phyloP scores from a whole-genome alignment of 2,113 vertebrate species.

The Alethe castanea region DNA sequence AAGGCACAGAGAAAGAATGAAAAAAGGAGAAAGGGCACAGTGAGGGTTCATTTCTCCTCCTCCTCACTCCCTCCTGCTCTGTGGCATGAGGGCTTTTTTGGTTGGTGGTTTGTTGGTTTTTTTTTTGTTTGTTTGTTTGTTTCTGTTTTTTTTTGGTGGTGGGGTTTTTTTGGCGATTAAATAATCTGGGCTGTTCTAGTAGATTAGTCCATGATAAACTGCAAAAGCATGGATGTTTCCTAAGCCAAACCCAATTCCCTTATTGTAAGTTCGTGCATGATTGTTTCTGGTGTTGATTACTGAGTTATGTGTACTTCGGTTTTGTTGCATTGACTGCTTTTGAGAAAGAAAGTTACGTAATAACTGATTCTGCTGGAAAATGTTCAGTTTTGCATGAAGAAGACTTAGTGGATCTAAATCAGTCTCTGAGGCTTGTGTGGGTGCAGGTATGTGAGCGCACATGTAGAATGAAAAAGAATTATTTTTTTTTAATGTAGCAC shows the following conservation, averaged over 20 bases:
- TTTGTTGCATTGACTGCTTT: neutral
- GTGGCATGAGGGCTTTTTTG: neutral
- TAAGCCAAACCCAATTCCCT: neutral
- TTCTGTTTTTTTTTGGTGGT: neutral
- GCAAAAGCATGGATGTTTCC: neutral
- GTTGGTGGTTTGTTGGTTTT: neutral
- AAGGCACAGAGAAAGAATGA: constrained; percentile 40
- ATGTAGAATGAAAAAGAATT: neutral
- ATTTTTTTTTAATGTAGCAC: neutral
- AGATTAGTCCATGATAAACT: neutral
- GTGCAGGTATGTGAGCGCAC: constrained; percentile 41
- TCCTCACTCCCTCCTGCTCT: neutral
- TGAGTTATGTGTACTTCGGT: neutral
- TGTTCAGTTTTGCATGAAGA: neutral
- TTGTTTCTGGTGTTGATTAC: neutral
- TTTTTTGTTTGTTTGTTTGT: no score
- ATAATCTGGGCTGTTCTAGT: neutral
- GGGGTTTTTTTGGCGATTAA: neutral
- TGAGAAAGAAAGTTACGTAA: neutral
- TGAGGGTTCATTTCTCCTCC: constrained; percentile 13
- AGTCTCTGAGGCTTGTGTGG: constrained; percentile 40
- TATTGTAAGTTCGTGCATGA: neutral
- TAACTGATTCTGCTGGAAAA: neutral
- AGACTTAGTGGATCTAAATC: constrained; percentile 10
- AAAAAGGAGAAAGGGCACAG: neutral